phyloP scores from a whole-genome alignment of 2,113 vertebrate species.

The Colistium nudipinnis region DNA sequence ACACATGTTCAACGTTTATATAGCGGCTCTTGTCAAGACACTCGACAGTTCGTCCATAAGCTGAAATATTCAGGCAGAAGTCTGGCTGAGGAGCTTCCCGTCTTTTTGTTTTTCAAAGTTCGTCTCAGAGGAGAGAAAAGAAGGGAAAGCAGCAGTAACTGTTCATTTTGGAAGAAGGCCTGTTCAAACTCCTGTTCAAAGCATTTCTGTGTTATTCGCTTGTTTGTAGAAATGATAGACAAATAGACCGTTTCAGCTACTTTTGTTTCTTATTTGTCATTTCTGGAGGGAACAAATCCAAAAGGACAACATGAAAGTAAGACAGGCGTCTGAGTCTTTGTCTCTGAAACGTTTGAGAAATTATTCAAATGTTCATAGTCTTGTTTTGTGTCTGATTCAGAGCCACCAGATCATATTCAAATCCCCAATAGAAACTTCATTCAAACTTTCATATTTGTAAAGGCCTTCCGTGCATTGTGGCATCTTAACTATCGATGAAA shows the following conservation, averaged over 20 bases:
- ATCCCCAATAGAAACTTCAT: slow-evolving; percentile 6
- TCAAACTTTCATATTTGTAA: neutral
- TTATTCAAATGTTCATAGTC: slow-evolving; percentile 11
- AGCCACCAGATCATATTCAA: neutral
- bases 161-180: neutral
- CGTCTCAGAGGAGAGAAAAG: slow-evolving; percentile 1
- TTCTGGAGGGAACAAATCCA: neutral
- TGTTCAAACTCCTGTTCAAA: neutral
- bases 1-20: slow-evolving; percentile 76
- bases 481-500: neutral
- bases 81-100: slow-evolving; percentile 19
- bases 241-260: neutral
- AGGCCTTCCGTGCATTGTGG: neutral
- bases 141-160: slow-evolving; percentile 1
- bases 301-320: neutral
- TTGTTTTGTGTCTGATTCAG: neutral
- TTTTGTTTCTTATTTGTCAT: neutral
- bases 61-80: slow-evolving; percentile 64
- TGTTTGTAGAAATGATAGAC: neutral
- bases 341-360: neutral
- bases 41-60: slow-evolving; percentile 73
- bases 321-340: slow-evolving; percentile 5
- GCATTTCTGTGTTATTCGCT: neutral
- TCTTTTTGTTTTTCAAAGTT: slow-evolving; percentile 23
- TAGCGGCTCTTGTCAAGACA: slow-evolving; percentile 69